A percentile compares a stretch with the other conserved stretches of the same genome.
phyloP scores from a whole-genome alignment of 1,140 invertebrate genomes.

The Pseudomyrmex gracilis region DNA sequence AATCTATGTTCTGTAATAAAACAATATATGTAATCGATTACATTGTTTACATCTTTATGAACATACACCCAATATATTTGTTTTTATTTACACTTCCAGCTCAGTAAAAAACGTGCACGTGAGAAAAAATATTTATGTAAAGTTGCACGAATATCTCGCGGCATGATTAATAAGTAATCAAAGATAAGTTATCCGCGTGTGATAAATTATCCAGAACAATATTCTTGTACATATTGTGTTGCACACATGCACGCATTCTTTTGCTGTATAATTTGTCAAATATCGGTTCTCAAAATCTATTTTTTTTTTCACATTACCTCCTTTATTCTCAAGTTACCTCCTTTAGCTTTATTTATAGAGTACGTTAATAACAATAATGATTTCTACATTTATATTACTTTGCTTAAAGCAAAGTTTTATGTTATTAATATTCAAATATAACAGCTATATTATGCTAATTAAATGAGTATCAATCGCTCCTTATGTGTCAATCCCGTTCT shows the following conservation, averaged over 20 bases:
- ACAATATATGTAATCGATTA: slow-evolving; percentile 2
- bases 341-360: not conserved
- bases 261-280: no score
- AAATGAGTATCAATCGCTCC: not conserved
- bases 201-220: no score
- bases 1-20: not conserved
- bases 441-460: slow-evolving; percentile 24
- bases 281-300: no score
- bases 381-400: not conserved
- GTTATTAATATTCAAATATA: no score
- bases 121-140: no score
- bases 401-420: no score
- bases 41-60: not conserved
- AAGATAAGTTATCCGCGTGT: no score
- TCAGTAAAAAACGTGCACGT: slow-evolving; percentile 19
- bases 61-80: slow-evolving; percentile 11
- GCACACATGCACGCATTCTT: no score
- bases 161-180: no score
- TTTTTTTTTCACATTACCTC: no score
- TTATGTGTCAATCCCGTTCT: slow-evolving; percentile 12
- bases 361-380: not conserved
- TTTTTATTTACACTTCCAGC: slow-evolving; percentile 26
- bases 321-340: not conserved
- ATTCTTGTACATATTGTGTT: no score
- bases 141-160: no score